phyloP scores from a whole-genome alignment of 2,113 vertebrate genomes.

The Melanostigma gelatinosum region DNA sequence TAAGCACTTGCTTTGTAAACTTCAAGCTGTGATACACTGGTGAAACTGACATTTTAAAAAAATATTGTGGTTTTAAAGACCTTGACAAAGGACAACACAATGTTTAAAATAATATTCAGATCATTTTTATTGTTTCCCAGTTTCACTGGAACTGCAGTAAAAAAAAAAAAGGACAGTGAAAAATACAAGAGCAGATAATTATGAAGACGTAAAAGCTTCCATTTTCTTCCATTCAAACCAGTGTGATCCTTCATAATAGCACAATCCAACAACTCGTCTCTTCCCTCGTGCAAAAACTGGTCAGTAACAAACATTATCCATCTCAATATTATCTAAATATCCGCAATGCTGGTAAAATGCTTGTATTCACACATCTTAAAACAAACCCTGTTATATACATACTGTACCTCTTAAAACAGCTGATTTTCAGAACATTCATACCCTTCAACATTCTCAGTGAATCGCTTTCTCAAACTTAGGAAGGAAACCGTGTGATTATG shows the following conservation, averaged over 20 bases:
- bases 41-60: neutral
- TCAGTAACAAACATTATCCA: constrained; percentile 28
- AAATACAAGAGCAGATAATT: constrained; percentile 27
- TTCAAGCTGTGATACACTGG: neutral
- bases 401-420: constrained; percentile 5
- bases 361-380: constrained; percentile 8
- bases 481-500: constrained; percentile 20
- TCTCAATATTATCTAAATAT: constrained; percentile 4
- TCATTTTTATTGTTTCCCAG: constrained; percentile 54
- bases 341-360: neutral
- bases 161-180: neutral
- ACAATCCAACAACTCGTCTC: constrained; percentile 32
- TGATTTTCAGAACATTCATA: constrained; percentile 50
- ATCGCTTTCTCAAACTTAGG: constrained; percentile 5
- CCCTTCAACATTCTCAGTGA: constrained; percentile 33
- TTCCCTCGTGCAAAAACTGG: constrained; percentile 8
- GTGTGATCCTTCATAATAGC: constrained; percentile 2
- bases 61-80: neutral
- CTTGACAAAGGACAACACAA: constrained; percentile 9
- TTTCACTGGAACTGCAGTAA: constrained; percentile 50
- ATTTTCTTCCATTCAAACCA: constrained; percentile 27
- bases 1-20: neutral
- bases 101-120: constrained; percentile 12
- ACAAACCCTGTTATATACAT: constrained; percentile 47
- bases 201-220: constrained; percentile 36